phyloP scores from a whole-genome alignment of 2,113 vertebrate species.

The Oreochromis tanganicae region DNA sequence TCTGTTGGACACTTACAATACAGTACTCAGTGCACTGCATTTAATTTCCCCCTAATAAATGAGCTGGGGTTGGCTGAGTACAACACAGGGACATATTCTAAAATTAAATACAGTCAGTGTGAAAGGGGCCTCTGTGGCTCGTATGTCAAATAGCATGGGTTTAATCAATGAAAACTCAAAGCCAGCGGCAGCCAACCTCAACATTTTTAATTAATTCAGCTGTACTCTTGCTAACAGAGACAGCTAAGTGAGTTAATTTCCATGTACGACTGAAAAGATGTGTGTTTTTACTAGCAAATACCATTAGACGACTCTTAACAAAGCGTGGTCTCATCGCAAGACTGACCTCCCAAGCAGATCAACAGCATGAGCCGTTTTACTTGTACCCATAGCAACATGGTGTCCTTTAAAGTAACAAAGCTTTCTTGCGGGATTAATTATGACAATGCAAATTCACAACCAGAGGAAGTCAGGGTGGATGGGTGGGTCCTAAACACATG shows the following conservation, averaged over 20 bases:
- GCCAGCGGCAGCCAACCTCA: background rate
- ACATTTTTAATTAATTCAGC: background rate
- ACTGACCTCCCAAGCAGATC: background rate
- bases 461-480: background rate
- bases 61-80: background rate
- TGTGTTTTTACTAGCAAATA: background rate
- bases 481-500: fast-evolving
- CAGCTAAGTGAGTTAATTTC: background rate
- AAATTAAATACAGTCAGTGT: background rate
- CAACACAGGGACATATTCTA: background rate
- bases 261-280: background rate
- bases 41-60: conserved; percentile 3
- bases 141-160: background rate
- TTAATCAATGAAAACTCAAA: conserved; percentile 21
- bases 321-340: background rate
- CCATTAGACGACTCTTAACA: background rate
- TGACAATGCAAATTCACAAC: background rate
- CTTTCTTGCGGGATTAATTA: background rate
- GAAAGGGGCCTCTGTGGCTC: background rate
- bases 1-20: background rate
- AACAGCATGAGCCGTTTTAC: background rate
- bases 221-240: background rate
- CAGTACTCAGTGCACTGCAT: background rate
- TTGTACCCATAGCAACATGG: background rate
- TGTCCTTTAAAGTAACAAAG: background rate